Percentiles rank a stretch among this genome's conserved stretches.
phyloP scores from a whole-genome alignment of 1,140 invertebrate species.

The Papilio machaon region DNA sequence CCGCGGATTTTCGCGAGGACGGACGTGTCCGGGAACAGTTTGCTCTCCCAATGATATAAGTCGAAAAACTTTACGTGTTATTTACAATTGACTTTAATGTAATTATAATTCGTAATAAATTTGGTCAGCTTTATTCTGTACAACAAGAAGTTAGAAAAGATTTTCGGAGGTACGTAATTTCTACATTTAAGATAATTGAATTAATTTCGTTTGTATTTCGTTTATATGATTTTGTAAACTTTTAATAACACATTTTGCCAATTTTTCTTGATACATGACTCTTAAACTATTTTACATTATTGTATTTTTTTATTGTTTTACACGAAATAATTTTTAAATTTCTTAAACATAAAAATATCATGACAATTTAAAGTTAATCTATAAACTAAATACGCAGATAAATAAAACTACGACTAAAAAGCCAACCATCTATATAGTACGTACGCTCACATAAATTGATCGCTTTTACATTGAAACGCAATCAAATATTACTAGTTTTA shows the following conservation, averaged over 20 bases:
- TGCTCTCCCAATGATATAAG: conserved; percentile 30
- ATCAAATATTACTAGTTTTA: not conserved
- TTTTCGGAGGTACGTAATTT: not conserved
- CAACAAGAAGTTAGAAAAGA: not conserved
- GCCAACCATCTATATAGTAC: not conserved
- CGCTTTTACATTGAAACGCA: not conserved
- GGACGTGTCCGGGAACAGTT: conserved; percentile 48
- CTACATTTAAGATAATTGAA: not conserved
- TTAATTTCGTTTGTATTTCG: not conserved
- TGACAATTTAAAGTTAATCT: too few relatives aligned
- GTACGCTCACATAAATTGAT: not conserved
- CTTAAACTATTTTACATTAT: not conserved
- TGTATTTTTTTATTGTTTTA: not conserved
- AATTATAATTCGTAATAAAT: not conserved
- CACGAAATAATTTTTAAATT: not conserved
- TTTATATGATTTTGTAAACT: too few relatives aligned
- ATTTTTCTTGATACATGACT: not conserved
- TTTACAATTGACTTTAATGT: not conserved
- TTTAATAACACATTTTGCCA: not conserved
- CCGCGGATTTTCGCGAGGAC: conserved; percentile 73
- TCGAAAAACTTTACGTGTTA: conserved; percentile 69
- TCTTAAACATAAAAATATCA: not conserved
- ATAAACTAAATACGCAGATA: too few relatives aligned
- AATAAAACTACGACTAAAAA: too few relatives aligned
- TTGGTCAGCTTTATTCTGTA: not conserved